Evolutionary conservation across 2,888 invertebrate genomes (phyloP), one percentile per base, ranked within the genome.

Genomic region (Prosapia bicincta): DNA sequence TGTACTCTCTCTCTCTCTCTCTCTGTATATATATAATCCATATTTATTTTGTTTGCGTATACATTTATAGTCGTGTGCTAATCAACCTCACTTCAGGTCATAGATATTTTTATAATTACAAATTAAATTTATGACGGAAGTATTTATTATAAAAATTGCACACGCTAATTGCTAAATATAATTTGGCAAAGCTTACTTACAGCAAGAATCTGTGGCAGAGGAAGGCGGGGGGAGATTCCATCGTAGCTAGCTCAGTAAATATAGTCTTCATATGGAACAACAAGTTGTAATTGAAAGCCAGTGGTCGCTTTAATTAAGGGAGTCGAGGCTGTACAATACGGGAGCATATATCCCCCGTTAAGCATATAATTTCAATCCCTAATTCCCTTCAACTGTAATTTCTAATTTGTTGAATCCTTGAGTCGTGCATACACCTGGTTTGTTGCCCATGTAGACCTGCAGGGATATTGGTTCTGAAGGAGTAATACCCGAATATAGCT

Each of bases 281-380:
- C 54, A 54, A 54, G 5, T 54, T 54, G 54, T 54, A 54, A 54
- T 54, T 54, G 54, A 54, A 54, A 54, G 54, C 20, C 54, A 20
- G 54, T 54, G 54, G 20, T 20, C 5, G 54, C 10, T 54, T 54
- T 54, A 54, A 54, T 54, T 54, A 54, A 54, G 54, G 38, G 38
- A 6, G 13, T 38, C 38, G 38, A 9, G 38, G 20, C 3, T 20
- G 54, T 20, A 54, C 54, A 54, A 54, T 54, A 54, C 54, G 20
- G 54, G 54, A 54, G 54, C 54, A 54, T 54, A 54, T 9, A 54
- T 54, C 54, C 54, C n/a, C 54, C 13, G 9, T 3, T n/a, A 10
- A 28, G 28, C 69, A 43, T 38, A 67, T 54, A 74, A 69, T 69
- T 74, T 74, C 54, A 69, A 74, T 69, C 26, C 25, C 43, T 74